Evolutionary conservation across 2,888 invertebrate species (phyloP).

Genomic region (Yponomeuta malinellus): DNA sequence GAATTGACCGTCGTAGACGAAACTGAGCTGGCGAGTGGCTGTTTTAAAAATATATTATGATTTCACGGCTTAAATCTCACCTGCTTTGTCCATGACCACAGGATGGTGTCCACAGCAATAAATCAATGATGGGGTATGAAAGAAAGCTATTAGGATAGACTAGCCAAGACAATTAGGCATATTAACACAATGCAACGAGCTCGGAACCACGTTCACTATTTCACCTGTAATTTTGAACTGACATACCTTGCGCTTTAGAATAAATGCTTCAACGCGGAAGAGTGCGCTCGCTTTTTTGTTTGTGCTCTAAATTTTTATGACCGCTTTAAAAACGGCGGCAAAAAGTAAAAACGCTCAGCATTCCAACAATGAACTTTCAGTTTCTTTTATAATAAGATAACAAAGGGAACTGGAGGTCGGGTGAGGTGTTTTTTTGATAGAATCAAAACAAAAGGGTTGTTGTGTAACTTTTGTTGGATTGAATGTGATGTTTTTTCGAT

Average conservation of each 20-base stretch:
- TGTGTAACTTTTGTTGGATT: slow-evolving; percentile 54
- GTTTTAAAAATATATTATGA: slow-evolving; percentile 26
- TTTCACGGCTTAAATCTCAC: slow-evolving; percentile 39
- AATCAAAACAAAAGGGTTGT: slow-evolving; percentile 48
- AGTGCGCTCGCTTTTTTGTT: slow-evolving; percentile 56
- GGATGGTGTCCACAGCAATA: slow-evolving; percentile 45
- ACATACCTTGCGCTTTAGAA: slow-evolving; percentile 36
- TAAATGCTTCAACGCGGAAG: slow-evolving; percentile 65
- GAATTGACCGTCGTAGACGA: slow-evolving; percentile 15
- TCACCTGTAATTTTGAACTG: slow-evolving; percentile 72
- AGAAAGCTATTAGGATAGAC: slow-evolving; percentile 62
- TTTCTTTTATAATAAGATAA: slow-evolving; percentile 66
- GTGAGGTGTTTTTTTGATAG: slow-evolving; percentile 69
- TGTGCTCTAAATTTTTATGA: slow-evolving; percentile 69
- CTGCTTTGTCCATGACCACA: slow-evolving; percentile 35
- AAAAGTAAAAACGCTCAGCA: slow-evolving; percentile 44
- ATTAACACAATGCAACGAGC: slow-evolving; percentile 55
- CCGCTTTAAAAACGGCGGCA: slow-evolving; percentile 48
- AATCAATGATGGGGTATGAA: slow-evolving; percentile 64
- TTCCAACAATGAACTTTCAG: slow-evolving; percentile 68
- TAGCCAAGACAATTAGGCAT: slow-evolving; percentile 50
- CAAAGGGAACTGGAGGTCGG: slow-evolving; percentile 40
- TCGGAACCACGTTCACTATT: slow-evolving; percentile 58
- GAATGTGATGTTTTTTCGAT: slow-evolving; percentile 38
- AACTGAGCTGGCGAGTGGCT: slow-evolving; percentile 22